phyloP scores from a whole-genome alignment of 1,140 invertebrate species.

The Littorina saxatilis region DNA sequence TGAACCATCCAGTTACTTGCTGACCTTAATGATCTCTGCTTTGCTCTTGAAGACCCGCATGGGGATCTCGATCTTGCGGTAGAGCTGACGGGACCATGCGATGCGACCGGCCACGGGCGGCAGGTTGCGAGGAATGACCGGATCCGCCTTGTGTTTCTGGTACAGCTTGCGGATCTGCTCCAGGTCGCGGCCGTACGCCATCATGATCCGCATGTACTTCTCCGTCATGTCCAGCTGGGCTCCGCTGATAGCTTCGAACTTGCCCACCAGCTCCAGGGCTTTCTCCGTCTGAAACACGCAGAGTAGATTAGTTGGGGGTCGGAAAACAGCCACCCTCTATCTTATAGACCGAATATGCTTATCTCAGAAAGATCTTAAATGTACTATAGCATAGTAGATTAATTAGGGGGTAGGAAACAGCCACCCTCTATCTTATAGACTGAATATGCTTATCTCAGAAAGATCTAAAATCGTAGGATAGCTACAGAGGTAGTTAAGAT shows the following conservation, averaged over 20 bases:
- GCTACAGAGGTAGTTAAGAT: too few species aligned
- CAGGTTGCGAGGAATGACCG: conserved; percentile 74
- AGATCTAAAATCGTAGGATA: too few species aligned
- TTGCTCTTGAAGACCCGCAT: conserved; percentile 79
- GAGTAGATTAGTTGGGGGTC: too few species aligned
- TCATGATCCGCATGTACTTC: conserved; percentile 89
- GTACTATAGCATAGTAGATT: too few species aligned
- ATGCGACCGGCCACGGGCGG: conserved; percentile 77
- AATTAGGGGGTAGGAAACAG: too few species aligned
- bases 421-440: too few species aligned
- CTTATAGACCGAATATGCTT: too few species aligned
- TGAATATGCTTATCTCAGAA: too few species aligned
- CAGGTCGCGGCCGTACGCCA: conserved; percentile 90
- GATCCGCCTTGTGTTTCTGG: conserved; percentile 75
- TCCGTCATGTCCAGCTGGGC: conserved; percentile 78
- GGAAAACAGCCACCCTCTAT: too few species aligned
- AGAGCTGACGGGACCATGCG: conserved; percentile 77
- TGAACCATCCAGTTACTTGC: too few species aligned
- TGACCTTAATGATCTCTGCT: conserved; percentile 73
- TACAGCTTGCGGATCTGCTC: conserved; percentile 86
- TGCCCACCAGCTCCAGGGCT: conserved; percentile 72
- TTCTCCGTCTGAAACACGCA: conserved; percentile 74
- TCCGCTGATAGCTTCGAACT: conserved; percentile 73
- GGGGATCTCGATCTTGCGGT: conserved; percentile 76
- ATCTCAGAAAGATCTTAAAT: too few species aligned